Base-by-base conservation (phyloP, 2,113 vertebrate species). In the Heptranchias perlo region DNA sequence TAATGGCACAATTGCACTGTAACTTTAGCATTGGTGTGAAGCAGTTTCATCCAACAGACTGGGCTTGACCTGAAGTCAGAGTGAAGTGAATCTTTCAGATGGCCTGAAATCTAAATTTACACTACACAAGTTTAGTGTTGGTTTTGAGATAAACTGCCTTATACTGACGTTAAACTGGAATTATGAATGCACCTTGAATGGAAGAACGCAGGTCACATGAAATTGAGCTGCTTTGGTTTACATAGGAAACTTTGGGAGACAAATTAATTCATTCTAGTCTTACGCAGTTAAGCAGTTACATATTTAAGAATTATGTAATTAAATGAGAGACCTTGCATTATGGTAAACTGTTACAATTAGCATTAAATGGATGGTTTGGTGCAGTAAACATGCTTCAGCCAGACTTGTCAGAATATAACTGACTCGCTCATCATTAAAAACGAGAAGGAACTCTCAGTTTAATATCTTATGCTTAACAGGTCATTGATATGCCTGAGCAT, bases 401-500 rank as follows among this genome's bases (percentile, higher is more conserved):
- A 87, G 84, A 31, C 58, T 69, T 87, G 47, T 31, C 84, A 87
- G 16, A 93, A 93, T 23, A 39, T 61, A 62, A 62, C 0, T 64
- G 61, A 62, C 61, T 64, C 18, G 1, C 35, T 64, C 61, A 18
- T 2, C n/a, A 64, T 64, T 93, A 23, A 64, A 64, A 64, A 64
- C 3, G 5, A 39, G 21, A n/a, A 64, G 13, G 13, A 64, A 62
- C 58, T 62, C 14, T 96, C 86, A 94, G 62, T 49, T n/a, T 78
- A 73, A 96, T 97, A 96, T 96, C 96, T 96, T 7, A 28, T 52
- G 97, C 11, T 96, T 28, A 96, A 69, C 89, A 98, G 98, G 97
- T 98, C 96, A 98, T 98, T 96, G 98, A 98, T 96, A 98, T 98
- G 98, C 98, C 98, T 23, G 98, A 98, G 62, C 97, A 98, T 96